Evolutionary conservation across 2,113 vertebrate genomes (phyloP).

Genomic region (Falcunculus frontatus): DNA sequence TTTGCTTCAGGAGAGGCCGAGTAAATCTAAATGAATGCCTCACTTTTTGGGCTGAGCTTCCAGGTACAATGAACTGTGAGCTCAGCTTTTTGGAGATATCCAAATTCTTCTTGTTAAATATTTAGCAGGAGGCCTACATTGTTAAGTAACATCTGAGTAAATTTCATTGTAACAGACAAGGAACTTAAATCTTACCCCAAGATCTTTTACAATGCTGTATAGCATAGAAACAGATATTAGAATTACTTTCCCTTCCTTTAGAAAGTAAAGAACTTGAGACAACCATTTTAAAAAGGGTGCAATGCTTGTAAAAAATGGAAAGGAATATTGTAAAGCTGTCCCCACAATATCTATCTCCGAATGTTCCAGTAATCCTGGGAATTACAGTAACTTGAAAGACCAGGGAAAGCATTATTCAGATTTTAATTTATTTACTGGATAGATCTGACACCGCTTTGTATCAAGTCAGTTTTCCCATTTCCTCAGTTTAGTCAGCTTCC

Average conservation of each 20-base stretch:
- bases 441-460: background rate
- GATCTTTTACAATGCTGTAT: background rate
- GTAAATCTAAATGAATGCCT: background rate
- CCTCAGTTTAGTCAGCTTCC: slow-evolving; percentile 57
- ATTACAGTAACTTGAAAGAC: background rate
- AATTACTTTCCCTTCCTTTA: background rate
- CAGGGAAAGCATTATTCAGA: background rate
- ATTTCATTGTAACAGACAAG: background rate
- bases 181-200: background rate
- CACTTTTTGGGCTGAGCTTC: background rate
- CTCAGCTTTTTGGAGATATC: background rate
- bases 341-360: background rate
- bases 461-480: slow-evolving; percentile 33
- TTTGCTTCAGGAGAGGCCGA: background rate
- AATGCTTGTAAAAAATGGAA: background rate
- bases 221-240: background rate
- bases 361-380: background rate
- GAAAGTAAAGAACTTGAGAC: background rate
- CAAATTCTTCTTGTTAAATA: background rate
- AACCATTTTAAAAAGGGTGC: background rate
- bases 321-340: background rate
- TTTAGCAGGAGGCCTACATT: background rate
- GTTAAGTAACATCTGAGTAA: background rate
- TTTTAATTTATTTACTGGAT: background rate
- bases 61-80: background rate